A percentile compares a stretch with the other conserved stretches of the same genome.
phyloP scores from a whole-genome alignment of 2,797 vertebrate species.

The Onychomys torridus region DNA sequence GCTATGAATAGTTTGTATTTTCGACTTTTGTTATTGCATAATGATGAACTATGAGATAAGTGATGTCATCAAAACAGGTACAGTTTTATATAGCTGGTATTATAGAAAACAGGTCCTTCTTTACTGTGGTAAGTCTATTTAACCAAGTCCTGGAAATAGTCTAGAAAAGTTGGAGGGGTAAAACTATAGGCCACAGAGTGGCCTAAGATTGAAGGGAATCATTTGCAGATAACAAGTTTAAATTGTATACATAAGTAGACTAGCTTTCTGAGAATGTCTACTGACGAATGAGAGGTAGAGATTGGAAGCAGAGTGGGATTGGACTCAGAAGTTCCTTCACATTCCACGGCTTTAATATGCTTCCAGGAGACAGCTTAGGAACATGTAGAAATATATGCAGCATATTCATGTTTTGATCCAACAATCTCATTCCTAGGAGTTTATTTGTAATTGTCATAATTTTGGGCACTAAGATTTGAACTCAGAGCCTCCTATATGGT shows the following conservation, averaged over 20 bases:
- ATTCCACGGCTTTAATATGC: neutral
- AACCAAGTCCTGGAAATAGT: neutral
- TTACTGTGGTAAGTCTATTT: neutral
- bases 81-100: neutral
- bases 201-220: neutral
- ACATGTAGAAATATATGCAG: neutral
- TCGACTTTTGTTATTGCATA: neutral
- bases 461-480: neutral
- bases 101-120: neutral
- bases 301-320: neutral
- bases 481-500: neutral
- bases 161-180: neutral
- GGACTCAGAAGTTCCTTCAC: neutral
- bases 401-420: neutral
- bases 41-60: neutral
- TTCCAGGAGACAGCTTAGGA: neutral
- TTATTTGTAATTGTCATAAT: neutral
- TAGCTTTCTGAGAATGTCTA: neutral
- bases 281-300: neutral
- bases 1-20: neutral
- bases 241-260: neutral
- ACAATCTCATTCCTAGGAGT: neutral
- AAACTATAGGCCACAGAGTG: neutral
- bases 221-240: slow-evolving; percentile 15
- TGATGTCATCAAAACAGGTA: neutral